phyloP scores from a whole-genome alignment of 1,140 invertebrate species.

The Mylabris phalerata region DNA sequence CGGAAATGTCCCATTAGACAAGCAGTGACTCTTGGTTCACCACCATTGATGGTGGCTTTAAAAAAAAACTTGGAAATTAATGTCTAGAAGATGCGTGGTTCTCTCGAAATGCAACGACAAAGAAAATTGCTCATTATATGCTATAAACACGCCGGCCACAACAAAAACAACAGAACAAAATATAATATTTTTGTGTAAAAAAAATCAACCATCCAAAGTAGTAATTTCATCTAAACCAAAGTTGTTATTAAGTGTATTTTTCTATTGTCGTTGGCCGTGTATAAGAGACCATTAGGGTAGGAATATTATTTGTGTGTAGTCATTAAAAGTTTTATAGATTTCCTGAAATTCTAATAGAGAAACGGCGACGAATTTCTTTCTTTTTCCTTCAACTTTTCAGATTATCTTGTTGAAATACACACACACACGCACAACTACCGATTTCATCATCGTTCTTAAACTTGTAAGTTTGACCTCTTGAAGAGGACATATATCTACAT shows the following conservation, averaged over 20 bases:
- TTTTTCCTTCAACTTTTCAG: neutral
- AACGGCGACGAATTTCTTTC: neutral
- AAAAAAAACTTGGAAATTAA: slow-evolving; percentile 11
- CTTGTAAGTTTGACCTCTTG: neutral
- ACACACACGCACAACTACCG: neutral
- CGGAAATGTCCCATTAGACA: neutral
- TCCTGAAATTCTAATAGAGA: neutral
- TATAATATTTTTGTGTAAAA: no score
- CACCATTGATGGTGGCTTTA: no score
- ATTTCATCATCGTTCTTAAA: neutral
- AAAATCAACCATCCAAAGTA: slow-evolving; percentile 2
- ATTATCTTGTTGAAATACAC: neutral
- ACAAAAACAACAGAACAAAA: slow-evolving; percentile 6
- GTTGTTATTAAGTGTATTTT: slow-evolving; percentile 13
- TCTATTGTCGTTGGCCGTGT: slow-evolving; percentile 12
- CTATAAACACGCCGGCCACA: slow-evolving; percentile 20
- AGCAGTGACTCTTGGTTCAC: no score
- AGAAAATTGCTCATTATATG: slow-evolving; percentile 24
- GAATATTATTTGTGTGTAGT: neutral
- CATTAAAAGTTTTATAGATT: neutral
- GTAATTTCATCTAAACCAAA: slow-evolving; percentile 8
- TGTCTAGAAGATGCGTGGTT: slow-evolving; percentile 1
- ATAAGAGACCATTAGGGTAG: slow-evolving; percentile 4
- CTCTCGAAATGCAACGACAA: slow-evolving; percentile 15
- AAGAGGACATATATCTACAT: neutral